Conservation (phyloP, 2,113 vertebrate genomes). For the Paramormyrops kingsleyae region DNA sequence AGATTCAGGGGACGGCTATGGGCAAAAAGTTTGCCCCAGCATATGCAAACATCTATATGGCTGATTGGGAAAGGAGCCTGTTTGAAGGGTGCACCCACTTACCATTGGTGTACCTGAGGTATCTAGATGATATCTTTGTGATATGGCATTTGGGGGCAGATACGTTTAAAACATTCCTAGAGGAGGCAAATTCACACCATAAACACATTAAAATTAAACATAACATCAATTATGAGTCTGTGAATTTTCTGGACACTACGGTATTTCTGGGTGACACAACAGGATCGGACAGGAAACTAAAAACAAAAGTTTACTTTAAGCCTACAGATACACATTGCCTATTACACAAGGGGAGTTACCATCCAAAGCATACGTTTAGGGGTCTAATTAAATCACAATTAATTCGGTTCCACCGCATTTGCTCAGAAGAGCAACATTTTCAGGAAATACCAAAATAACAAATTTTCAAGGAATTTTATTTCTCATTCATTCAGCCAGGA, state of each 20-base stretch:
- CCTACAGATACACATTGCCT: background rate
- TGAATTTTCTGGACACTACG: background rate
- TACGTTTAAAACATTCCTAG: background rate
- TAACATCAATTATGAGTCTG: fast-evolving
- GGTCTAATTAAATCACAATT: background rate
- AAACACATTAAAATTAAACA: background rate
- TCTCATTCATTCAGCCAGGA: no score
- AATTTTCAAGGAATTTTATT: no score
- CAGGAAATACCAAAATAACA: no score
- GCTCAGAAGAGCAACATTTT: no score
- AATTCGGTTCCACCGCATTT: no score
- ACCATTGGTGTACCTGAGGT: background rate
- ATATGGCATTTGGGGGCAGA: background rate
- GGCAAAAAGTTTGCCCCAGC: no score
- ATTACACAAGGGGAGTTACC: background rate
- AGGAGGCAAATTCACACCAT: background rate
- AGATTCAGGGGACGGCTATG: no score
- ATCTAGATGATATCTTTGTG: background rate
- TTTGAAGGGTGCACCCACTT: background rate
- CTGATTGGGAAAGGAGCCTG: background rate
- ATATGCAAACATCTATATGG: no score
- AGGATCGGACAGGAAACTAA: background rate
- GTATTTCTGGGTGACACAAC: background rate
- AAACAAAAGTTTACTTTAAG: background rate
- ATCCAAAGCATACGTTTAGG: background rate